Evolutionary conservation across 30 jellyfish, hydroid and myxozoan genomes (phyloP).

Genomic region (Hydractinia symbiolongicarpus): DNA sequence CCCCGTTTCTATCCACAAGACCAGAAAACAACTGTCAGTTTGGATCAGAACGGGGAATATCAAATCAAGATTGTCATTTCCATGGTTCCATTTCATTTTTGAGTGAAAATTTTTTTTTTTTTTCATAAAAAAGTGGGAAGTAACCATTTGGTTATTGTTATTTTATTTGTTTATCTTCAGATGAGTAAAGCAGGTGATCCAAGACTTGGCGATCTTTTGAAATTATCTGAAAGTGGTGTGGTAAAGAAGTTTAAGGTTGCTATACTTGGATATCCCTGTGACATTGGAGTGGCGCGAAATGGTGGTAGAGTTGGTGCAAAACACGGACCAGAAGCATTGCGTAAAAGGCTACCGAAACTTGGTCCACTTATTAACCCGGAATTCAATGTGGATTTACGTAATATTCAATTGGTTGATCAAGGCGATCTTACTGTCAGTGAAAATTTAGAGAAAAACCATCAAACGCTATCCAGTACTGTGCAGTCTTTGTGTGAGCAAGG

Average conservation of each 20-base stretch:
- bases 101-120: no score
- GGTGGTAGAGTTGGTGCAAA: constrained; percentile 34
- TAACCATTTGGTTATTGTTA: no score
- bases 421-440: constrained; percentile 21
- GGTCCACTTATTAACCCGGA: constrained; percentile 37
- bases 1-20: no score
- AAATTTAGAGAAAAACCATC: constrained; percentile 17
- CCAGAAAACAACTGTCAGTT: no score
- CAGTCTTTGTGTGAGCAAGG: constrained; percentile 5
- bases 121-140: no score
- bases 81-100: no score
- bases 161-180: no score
- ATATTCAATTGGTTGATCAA: neutral
- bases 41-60: no score
- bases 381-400: constrained; percentile 17
- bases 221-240: neutral
- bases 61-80: no score
- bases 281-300: constrained; percentile 29
- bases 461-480: constrained; percentile 12
- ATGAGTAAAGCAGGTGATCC: constrained; percentile 28
- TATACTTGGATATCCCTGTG: constrained; percentile 36
- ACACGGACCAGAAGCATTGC: constrained; percentile 19
- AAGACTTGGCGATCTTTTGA: constrained; percentile 15
- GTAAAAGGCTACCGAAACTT: neutral
- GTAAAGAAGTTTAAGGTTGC: constrained; percentile 6